These are phyloP conservation scores for Chironomus tepperi DNA, from an alignment of 1,140 invertebrate species.

Conservation along the genomic window DNA sequence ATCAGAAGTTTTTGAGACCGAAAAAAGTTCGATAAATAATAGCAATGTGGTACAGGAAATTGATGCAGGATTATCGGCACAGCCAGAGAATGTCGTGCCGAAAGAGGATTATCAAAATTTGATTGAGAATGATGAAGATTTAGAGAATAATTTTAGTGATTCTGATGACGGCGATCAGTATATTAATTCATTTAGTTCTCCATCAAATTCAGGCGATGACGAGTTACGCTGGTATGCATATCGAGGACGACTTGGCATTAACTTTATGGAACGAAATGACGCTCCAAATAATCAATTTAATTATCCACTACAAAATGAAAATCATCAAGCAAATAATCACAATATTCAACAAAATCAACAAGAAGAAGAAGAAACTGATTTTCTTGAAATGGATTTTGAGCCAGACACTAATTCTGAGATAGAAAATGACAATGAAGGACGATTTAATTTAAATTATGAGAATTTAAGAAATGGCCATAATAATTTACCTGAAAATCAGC, in stretches of 20 bases:
- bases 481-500: background rate
- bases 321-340: background rate
- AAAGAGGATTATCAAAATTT: background rate
- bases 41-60: background rate
- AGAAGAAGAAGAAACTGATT: background rate
- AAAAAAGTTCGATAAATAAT: background rate
- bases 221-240: background rate
- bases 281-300: background rate
- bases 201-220: background rate
- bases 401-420: constrained; percentile 1
- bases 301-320: background rate
- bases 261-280: background rate
- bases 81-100: background rate
- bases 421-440: background rate
- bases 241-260: background rate
- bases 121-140: background rate
- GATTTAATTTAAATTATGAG: background rate
- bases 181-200: background rate
- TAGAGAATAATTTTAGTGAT: constrained; percentile 9
- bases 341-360: background rate
- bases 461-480: background rate
- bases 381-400: constrained; percentile 22
- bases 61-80: background rate
- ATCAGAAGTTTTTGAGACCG: background rate
- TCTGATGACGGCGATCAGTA: background rate